A percentile compares a stretch with the other conserved stretches of the same genome.
Evolutionary conservation across 2,113 vertebrate genomes (phyloP).

Genomic region (Sterrhoptilus dennistouni): DNA sequence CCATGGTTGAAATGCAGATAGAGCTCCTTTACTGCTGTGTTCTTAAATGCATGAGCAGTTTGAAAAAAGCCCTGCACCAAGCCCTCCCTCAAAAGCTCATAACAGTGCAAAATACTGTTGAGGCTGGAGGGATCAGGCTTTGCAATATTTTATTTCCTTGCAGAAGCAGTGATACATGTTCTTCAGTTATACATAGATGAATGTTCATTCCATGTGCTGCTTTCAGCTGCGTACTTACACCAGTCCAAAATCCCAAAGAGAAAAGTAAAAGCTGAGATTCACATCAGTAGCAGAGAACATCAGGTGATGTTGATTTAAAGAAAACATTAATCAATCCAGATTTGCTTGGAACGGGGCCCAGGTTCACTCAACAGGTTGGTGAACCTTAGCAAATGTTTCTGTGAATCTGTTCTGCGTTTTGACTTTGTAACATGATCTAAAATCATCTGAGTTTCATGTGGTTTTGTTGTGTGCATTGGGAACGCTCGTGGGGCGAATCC

Average conservation of each 20-base stretch:
- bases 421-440: constrained; percentile 30
- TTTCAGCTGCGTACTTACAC: not conserved
- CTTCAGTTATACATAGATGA: not conserved
- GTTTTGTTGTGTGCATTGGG: not conserved
- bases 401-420: constrained; percentile 45
- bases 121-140: not conserved
- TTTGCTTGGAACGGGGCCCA: constrained; percentile 39
- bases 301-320: constrained; percentile 61
- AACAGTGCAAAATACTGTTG: not conserved
- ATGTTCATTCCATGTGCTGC: not conserved
- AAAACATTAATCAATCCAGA: constrained; percentile 61
- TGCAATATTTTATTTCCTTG: not conserved
- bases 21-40: not conserved
- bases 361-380: constrained; percentile 52
- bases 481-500: not conserved
- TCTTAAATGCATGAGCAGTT: not conserved
- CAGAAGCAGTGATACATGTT: not conserved
- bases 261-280: constrained; percentile 33
- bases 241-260: not conserved
- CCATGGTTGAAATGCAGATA: not conserved
- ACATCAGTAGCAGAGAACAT: constrained; percentile 39
- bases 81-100: not conserved
- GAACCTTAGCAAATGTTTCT: constrained; percentile 59
- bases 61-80: not conserved
- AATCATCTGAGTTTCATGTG: constrained; percentile 45